phyloP scores from a whole-genome alignment of 2,888 invertebrate species.

The Hydroisotoma schaefferi region DNA sequence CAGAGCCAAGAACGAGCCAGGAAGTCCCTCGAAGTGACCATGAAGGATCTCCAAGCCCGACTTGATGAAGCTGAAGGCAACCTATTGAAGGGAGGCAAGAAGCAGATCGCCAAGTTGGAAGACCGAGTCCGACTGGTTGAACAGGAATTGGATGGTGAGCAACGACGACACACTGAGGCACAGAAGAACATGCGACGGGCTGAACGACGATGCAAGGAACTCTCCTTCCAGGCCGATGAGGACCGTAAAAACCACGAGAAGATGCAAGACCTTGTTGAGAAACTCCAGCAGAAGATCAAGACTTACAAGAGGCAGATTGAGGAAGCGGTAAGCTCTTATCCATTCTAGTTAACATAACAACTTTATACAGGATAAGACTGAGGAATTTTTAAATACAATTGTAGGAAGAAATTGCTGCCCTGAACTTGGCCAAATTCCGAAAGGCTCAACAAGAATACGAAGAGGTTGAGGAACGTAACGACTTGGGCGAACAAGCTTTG shows the following conservation, averaged over 20 bases:
- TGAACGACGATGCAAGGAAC: slow-evolving; percentile 95
- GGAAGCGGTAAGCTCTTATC: slow-evolving; percentile 55
- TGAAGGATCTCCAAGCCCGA: slow-evolving; percentile 98
- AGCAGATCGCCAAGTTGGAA: slow-evolving; percentile 60
- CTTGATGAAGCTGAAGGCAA: slow-evolving; percentile 91
- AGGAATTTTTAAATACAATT: neutral
- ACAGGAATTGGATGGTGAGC: slow-evolving; percentile 66
- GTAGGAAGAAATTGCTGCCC: slow-evolving; percentile 84
- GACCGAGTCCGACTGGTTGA: slow-evolving; percentile 54
- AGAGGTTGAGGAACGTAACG: slow-evolving; percentile 83
- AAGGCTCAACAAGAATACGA: slow-evolving; percentile 94
- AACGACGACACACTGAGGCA: slow-evolving; percentile 96
- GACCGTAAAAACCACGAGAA: slow-evolving; percentile 62
- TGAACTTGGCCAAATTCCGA: slow-evolving; percentile 98
- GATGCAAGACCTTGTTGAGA: slow-evolving; percentile 60
- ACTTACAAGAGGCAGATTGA: slow-evolving; percentile 55
- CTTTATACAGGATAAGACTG: neutral
- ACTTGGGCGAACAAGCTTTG: slow-evolving; percentile 22
- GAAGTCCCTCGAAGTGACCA: slow-evolving; percentile 97
- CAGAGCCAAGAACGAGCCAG: slow-evolving; percentile 99
- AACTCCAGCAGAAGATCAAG: slow-evolving; percentile 58
- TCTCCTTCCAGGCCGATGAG: slow-evolving; percentile 97
- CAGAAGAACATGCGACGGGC: slow-evolving; percentile 98
- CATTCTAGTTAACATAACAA: neutral
- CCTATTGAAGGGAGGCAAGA: slow-evolving; percentile 60